Conservation (phyloP, 1,140 invertebrate genomes). For the Littorina saxatilis region DNA sequence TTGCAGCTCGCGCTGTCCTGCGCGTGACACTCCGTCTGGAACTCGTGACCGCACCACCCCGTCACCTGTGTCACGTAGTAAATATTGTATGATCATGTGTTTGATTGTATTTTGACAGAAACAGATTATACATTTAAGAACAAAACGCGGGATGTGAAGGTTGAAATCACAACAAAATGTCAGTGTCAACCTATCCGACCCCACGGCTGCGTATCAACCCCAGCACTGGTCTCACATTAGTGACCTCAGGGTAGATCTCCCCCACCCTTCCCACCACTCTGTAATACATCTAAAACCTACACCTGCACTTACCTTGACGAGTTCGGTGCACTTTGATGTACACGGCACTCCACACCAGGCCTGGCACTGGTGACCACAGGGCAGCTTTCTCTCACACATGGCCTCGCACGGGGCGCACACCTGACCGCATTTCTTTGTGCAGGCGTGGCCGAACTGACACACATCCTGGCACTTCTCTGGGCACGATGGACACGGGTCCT, state of each 20-base stretch:
- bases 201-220: too few relatives aligned
- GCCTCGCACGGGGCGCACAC: conserved; percentile 80
- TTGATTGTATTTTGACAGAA: too few relatives aligned
- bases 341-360: conserved; percentile 66
- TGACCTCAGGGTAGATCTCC: too few relatives aligned
- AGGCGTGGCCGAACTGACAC: conserved; percentile 72
- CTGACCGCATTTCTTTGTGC: conserved; percentile 78
- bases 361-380: conserved; percentile 41
- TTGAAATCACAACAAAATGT: too few relatives aligned
- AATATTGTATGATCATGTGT: too few relatives aligned
- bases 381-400: conserved; percentile 46
- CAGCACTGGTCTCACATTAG: too few relatives aligned
- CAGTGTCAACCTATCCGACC: too few relatives aligned
- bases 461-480: conserved; percentile 59
- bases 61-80: not conserved
- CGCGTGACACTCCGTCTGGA: conserved; percentile 55
- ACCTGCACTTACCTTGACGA: conserved; percentile 33
- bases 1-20: conserved; percentile 46
- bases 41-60: conserved; percentile 69
- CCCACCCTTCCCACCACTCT: not conserved
- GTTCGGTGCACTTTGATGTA: conserved; percentile 70
- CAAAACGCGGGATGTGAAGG: too few relatives aligned
- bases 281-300: too few relatives aligned
- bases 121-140: too few relatives aligned
- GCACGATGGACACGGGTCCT: conserved; percentile 73